phyloP scores from a whole-genome alignment of 2,113 vertebrate species.

The Phalacrocorax aristotelis region DNA sequence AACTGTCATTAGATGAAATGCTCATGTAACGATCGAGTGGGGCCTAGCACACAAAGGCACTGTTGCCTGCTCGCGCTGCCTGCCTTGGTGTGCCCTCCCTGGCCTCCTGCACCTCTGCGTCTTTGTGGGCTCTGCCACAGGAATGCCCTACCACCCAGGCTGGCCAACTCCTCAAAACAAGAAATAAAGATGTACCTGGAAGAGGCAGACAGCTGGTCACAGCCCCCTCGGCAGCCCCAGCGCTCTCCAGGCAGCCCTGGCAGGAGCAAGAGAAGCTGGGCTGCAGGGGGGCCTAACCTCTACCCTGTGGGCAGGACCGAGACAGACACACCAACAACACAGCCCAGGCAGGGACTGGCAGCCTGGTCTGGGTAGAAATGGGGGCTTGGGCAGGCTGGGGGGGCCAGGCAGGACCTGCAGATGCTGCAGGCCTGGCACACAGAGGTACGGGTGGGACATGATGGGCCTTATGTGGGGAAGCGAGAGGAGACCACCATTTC shows the following conservation, averaged over 20 bases:
- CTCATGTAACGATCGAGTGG: neutral
- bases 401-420: neutral
- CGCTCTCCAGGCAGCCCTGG: neutral
- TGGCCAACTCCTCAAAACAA: neutral
- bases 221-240: rapidly evolving
- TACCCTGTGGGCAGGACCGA: neutral
- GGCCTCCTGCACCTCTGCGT: rapidly evolving
- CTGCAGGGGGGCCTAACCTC: neutral
- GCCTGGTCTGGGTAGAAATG: neutral
- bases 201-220: neutral
- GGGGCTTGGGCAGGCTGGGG: neutral
- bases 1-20: neutral
- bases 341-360: neutral
- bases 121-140: neutral
- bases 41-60: neutral
- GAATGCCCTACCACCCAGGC: neutral
- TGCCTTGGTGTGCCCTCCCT: neutral
- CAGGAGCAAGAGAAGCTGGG: neutral
- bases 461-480: rapidly evolving
- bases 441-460: neutral
- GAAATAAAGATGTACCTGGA: neutral
- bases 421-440: neutral
- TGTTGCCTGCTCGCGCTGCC: rapidly evolving
- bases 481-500: rapidly evolving
- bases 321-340: rapidly evolving